Percentiles rank a stretch among this genome's conserved stretches.
These are phyloP conservation scores for Menidia beryllina DNA, from an alignment of 2,113 vertebrate genomes.

Conservation along the genomic window DNA sequence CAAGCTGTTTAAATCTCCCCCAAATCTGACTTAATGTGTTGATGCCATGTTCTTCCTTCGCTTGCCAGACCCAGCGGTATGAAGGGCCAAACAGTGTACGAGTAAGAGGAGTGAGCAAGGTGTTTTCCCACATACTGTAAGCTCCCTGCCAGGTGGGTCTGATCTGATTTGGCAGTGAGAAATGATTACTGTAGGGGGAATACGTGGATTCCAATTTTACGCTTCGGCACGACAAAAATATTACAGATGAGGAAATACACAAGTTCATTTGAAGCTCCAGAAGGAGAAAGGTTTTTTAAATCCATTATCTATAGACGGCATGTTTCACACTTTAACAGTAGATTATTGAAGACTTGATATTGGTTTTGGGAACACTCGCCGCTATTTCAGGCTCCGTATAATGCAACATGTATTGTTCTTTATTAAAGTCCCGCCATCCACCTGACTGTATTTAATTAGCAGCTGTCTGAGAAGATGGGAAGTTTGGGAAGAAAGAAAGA, in stretches of 20 bases:
- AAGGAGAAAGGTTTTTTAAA: slow-evolving; percentile 10
- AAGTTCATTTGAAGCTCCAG: neutral
- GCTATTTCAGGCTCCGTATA: neutral
- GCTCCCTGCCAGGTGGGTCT: slow-evolving; percentile 18
- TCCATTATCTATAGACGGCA: slow-evolving; percentile 12
- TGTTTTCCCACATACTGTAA: slow-evolving; percentile 45
- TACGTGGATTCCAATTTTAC: slow-evolving; percentile 50
- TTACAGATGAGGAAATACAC: slow-evolving; percentile 7
- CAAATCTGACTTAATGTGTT: slow-evolving; percentile 30
- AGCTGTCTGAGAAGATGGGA: slow-evolving; percentile 25
- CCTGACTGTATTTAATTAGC: slow-evolving; percentile 43
- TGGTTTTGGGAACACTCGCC: neutral
- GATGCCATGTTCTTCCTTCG: slow-evolving; percentile 10
- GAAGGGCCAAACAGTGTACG: slow-evolving; percentile 12
- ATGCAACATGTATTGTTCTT: neutral
- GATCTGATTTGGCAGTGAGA: slow-evolving; percentile 27
- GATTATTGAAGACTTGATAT: slow-evolving; percentile 2
- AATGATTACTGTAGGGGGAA: slow-evolving; percentile 27
- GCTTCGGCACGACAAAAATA: slow-evolving; percentile 27
- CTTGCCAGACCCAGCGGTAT: neutral
- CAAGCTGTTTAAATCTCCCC: slow-evolving; percentile 16
- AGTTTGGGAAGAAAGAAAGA: neutral
- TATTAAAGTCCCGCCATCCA: slow-evolving; percentile 10
- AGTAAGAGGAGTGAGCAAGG: slow-evolving; percentile 32
- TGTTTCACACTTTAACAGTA: slow-evolving; percentile 17